A percentile compares a stretch with the other conserved stretches of the same genome.
These are phyloP conservation scores for Sebastes minor DNA, from an alignment of 2,797 vertebrate species.

Conservation along the genomic window DNA sequence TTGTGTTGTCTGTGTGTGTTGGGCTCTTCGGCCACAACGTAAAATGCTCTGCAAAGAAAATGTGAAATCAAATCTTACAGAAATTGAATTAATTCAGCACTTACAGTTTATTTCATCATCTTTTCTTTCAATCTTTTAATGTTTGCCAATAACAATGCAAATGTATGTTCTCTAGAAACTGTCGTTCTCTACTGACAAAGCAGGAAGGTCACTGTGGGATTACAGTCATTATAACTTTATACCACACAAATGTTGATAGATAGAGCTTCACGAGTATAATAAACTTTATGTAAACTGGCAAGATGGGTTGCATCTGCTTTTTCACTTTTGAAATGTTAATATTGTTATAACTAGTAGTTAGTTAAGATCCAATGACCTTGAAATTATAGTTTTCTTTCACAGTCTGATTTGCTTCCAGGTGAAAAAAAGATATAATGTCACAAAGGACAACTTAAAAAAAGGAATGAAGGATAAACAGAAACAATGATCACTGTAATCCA, in stretches of 20 bases:
- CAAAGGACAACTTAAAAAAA: neutral
- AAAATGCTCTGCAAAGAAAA: neutral
- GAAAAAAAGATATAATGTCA: neutral
- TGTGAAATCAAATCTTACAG: neutral
- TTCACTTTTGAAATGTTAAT: neutral
- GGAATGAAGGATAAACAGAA: neutral
- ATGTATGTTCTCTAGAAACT: constrained; percentile 10
- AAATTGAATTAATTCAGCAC: neutral
- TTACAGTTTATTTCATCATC: constrained; percentile 33
- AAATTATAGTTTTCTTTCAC: neutral
- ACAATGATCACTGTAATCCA: neutral
- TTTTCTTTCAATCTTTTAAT: constrained; percentile 6
- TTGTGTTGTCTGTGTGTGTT: neutral
- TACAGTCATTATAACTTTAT: neutral
- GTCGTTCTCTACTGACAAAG: neutral
- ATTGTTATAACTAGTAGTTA: neutral
- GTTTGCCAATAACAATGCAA: constrained; percentile 3
- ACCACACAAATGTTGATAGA: neutral
- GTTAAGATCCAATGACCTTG: neutral
- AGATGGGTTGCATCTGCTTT: neutral
- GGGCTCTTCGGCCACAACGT: neutral
- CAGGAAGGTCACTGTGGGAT: neutral
- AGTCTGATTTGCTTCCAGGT: neutral
- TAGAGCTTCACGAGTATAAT: neutral
- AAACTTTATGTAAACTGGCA: neutral